phyloP scores from a whole-genome alignment of 2,888 invertebrate species.

The Amphiduros pacificus region DNA sequence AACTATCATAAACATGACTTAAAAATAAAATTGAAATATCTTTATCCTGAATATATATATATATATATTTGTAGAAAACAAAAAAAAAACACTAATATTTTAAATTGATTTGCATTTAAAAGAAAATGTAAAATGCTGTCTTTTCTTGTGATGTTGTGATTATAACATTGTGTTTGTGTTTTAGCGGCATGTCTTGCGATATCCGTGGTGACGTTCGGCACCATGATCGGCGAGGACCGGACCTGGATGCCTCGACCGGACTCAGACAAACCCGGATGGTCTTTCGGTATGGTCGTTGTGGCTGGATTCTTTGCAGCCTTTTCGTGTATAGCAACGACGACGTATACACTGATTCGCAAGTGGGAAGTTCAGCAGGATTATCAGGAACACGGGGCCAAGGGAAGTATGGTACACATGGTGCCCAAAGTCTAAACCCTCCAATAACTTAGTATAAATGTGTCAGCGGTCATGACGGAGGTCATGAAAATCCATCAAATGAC shows the following conservation, averaged over 20 bases:
- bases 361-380: constrained; percentile 25
- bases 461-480: too few species aligned
- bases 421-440: constrained; percentile 12
- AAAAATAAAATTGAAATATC: too few species aligned
- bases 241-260: constrained; percentile 37
- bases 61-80: too few species aligned
- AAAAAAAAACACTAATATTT: too few species aligned
- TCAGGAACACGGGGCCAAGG: background rate
- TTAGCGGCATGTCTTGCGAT: constrained; percentile 25
- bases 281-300: constrained; percentile 32
- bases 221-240: constrained; percentile 36
- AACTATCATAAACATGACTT: too few species aligned
- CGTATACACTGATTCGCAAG: constrained; percentile 28
- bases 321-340: constrained; percentile 25
- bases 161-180: constrained; percentile 5
- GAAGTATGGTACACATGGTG: constrained; percentile 18
- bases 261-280: constrained; percentile 31
- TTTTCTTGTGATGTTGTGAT: too few species aligned
- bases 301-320: constrained; percentile 33
- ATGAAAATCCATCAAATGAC: too few species aligned
- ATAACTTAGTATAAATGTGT: too few species aligned
- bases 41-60: too few species aligned
- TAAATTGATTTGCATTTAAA: too few species aligned
- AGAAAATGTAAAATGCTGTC: too few species aligned
- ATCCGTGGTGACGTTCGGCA: constrained; percentile 31